phyloP scores from a whole-genome alignment of 2,888 invertebrate genomes.

The Drosophila colorata region DNA sequence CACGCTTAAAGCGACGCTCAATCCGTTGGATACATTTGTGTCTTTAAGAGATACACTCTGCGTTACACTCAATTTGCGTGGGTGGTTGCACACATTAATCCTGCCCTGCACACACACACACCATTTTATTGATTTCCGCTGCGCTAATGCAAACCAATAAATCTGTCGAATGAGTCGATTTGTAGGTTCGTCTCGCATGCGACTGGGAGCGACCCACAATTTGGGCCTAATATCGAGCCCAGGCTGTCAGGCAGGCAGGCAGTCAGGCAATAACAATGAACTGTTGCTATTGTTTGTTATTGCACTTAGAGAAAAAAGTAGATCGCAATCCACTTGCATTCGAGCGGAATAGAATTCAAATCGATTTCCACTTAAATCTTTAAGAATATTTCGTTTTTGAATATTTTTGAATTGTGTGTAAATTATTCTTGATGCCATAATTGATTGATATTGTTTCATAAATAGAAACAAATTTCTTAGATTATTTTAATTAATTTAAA shows the following conservation, averaged over 20 bases:
- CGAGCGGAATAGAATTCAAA: too few species aligned
- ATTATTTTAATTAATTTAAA: too few species aligned
- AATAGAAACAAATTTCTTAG: too few species aligned
- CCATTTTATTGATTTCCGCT: constrained; percentile 77
- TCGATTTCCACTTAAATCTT: too few species aligned
- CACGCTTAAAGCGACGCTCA: constrained; percentile 28
- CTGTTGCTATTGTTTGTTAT: constrained; percentile 74
- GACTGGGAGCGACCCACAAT: constrained; percentile 41
- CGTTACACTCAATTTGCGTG: constrained; percentile 28
- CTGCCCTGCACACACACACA: constrained; percentile 9
- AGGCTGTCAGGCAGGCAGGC: constrained; percentile 30
- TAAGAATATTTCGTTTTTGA: too few species aligned
- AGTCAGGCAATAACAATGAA: constrained; percentile 66
- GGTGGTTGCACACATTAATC: constrained; percentile 42
- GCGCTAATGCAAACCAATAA: constrained; percentile 74
- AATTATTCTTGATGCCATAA: too few species aligned
- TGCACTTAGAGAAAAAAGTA: constrained; percentile 5
- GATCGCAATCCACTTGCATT: too few species aligned
- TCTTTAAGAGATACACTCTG: constrained; percentile 44
- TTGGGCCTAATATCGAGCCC: constrained; percentile 39
- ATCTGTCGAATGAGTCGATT: constrained; percentile 76
- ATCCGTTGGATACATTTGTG: constrained; percentile 24
- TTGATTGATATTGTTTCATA: too few species aligned
- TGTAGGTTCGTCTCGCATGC: constrained; percentile 55
- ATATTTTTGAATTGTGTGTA: too few species aligned